These are phyloP conservation scores for Epistrophe grossulariae DNA, from an alignment of 2,888 invertebrate species.

Conservation along the genomic window DNA sequence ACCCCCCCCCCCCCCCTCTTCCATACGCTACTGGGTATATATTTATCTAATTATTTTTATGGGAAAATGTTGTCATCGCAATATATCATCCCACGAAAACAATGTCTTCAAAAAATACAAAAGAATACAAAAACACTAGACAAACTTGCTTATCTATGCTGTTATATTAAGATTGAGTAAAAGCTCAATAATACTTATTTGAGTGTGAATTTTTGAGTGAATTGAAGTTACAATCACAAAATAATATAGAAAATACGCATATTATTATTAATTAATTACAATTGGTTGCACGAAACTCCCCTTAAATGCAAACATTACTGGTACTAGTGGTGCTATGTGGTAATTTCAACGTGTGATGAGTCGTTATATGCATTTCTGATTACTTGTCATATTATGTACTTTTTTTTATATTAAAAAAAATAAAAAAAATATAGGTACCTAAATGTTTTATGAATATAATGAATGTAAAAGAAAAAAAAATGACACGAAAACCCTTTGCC, in stretches of 20 bases:
- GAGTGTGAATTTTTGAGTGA: constrained; percentile 2
- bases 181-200: not conserved
- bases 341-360: not conserved
- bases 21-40: too few species aligned
- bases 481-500: too few species aligned
- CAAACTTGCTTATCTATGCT: not conserved
- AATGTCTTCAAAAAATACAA: not conserved
- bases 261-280: not conserved
- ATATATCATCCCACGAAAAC: constrained; percentile 12
- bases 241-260: not conserved
- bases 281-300: not conserved
- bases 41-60: not conserved
- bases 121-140: not conserved
- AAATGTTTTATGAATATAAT: too few species aligned
- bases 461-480: too few species aligned
- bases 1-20: too few species aligned
- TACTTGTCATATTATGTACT: too few species aligned
- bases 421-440: too few species aligned
- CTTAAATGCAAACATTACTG: not conserved
- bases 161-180: not conserved
- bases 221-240: not conserved
- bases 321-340: not conserved
- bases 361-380: too few species aligned
- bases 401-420: too few species aligned
- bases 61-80: not conserved